Evolutionary conservation across 2,888 invertebrate species (phyloP), one percentile per base, ranked within the genome.

Genomic region (Agriopis aurantiaria): DNA sequence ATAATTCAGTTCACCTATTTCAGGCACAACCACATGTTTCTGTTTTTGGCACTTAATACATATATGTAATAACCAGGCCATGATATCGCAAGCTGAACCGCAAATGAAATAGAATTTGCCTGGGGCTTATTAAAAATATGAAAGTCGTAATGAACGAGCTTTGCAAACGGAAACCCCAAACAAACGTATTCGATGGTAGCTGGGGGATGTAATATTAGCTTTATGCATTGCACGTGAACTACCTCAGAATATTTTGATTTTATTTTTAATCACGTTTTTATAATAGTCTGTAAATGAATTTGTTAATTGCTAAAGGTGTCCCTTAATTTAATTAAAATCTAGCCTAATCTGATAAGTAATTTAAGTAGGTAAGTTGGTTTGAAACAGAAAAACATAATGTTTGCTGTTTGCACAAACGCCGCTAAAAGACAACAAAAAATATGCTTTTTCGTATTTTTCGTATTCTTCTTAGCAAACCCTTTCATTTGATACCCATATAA

Each of bases 31-130:
- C 91, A 81, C 90, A 91, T 78, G 77, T 75, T 83, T 79, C 90
- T 91, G 91, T 84, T 89, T 90, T 88, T 88, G 90, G 89, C 90
- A 87, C 88, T 86, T 83, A 84, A 88, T 85, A 88, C 85, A 86
- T 83, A 62, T 59, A 58, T 63, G 55, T 40, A 64, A 49, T 68
- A 65, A 60, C 68, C 69, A 48, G 51, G 46, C 62, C 55, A 82
- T 85, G 83, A 81, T 80, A 84, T 82, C 80, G 77, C 82, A 81
- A 81, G 83, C 74, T 77, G 78, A 76, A 81, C 90, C 91, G 85
- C 89, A 91, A 89, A 90, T 89, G 88, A 90, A 93, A 91, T 90
- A 88, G 81, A 88, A 90, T 89, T 85, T 89, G 86, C 85, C 82
- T 79, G 82, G 73, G 83, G 85, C 87, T 90, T 88, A 91, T 91